phyloP scores from a whole-genome alignment of 1,140 invertebrate genomes.

The Aphidius gifuensis region DNA sequence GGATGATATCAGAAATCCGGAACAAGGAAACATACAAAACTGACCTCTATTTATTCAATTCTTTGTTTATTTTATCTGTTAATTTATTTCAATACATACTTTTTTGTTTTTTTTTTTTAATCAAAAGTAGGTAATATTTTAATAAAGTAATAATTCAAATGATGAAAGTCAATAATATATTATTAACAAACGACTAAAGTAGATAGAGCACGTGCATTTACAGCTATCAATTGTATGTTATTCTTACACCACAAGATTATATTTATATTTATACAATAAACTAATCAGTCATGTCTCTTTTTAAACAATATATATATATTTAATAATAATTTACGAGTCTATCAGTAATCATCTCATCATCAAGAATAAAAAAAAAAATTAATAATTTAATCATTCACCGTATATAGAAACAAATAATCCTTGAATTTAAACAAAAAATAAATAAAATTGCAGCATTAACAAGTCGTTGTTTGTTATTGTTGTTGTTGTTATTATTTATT shows the following conservation, averaged over 20 bases:
- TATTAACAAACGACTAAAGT: constrained; percentile 16
- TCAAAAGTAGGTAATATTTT: neutral
- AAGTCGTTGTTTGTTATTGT: no score
- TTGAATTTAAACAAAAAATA: no score
- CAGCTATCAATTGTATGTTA: neutral
- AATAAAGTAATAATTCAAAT: neutral
- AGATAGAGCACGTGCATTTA: constrained; percentile 28
- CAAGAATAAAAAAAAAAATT: no score
- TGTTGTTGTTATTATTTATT: no score
- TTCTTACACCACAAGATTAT: constrained; percentile 21
- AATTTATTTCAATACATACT: neutral
- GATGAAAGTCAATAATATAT: constrained; percentile 18
- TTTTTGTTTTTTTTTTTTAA: neutral
- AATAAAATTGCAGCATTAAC: no score
- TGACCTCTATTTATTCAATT: constrained; percentile 4
- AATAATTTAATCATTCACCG: no score
- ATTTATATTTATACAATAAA: constrained; percentile 16
- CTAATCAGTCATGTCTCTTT: neutral
- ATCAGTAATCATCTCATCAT: no score
- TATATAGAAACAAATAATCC: no score
- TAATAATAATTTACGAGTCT: neutral
- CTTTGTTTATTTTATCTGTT: neutral
- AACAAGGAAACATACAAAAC: constrained; percentile 22
- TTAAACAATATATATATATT: neutral
- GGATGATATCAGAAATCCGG: constrained; percentile 24